These are phyloP conservation scores for Mesoligia furuncula DNA, from an alignment of 2,888 invertebrate species.

Conservation along the genomic window DNA sequence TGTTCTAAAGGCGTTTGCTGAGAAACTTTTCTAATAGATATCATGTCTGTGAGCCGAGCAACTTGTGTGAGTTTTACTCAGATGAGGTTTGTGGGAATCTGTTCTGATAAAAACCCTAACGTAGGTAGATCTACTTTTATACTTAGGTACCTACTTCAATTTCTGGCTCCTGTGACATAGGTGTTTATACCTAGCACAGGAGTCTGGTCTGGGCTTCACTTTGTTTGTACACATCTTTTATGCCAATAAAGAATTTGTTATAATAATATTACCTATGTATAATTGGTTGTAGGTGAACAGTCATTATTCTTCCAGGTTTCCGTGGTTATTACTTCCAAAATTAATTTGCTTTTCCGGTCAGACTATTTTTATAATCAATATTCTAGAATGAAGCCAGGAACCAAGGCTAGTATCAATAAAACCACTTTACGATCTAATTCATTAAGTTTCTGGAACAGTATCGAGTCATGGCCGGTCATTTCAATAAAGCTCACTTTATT, in stretches of 20 bases:
- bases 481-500: conserved; percentile 60
- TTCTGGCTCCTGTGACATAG: background rate
- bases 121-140: background rate
- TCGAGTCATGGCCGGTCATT: conserved; percentile 64
- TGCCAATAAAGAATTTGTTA: too few species aligned
- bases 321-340: too few species aligned
- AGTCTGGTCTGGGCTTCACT: too few species aligned
- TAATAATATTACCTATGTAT: too few species aligned
- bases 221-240: too few species aligned
- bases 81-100: background rate
- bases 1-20: background rate
- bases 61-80: background rate
- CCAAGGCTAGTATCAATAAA: conserved; percentile 23
- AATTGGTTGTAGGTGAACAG: too few species aligned
- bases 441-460: conserved; percentile 42
- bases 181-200: too few species aligned
- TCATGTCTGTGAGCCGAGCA: background rate
- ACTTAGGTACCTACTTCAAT: background rate
- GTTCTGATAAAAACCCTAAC: background rate
- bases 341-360: too few species aligned
- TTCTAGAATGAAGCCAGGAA: conserved; percentile 12
- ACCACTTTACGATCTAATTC: conserved; percentile 25
- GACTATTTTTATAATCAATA: background rate
- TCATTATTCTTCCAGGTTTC: too few species aligned
- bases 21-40: conserved; percentile 2